These are phyloP conservation scores for Caiman crocodilus DNA, from an alignment of 2,797 vertebrate genomes.

Conservation along the genomic window DNA sequence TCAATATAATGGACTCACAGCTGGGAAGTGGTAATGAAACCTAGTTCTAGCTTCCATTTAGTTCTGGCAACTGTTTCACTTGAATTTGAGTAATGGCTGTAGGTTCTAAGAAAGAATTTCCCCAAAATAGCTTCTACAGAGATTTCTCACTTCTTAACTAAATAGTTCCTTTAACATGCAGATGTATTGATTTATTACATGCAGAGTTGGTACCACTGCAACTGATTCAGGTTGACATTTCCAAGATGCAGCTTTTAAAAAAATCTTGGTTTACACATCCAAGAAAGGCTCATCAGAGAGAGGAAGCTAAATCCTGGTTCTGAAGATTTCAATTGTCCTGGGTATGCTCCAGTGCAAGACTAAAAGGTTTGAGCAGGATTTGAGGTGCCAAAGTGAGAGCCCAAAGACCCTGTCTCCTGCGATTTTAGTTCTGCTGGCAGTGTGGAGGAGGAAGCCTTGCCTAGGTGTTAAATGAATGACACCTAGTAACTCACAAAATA, in stretches of 20 bases:
- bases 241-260: no score
- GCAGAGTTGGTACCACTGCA: constrained; percentile 51
- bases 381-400: not conserved
- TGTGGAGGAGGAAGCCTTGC: not conserved
- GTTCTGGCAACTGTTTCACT: not conserved
- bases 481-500: not conserved
- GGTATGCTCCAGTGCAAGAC: accelerated
- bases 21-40: not conserved
- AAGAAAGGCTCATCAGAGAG: not conserved
- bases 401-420: not conserved
- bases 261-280: no score
- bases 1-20: not conserved
- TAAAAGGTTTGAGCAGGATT: not conserved
- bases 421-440: not conserved
- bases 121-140: constrained; percentile 8
- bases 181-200: constrained; percentile 19
- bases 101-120: constrained; percentile 20
- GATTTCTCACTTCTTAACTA: not conserved
- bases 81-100: not conserved
- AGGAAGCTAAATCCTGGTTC: not conserved
- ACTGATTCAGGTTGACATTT: not conserved
- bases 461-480: not conserved
- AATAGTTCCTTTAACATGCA: not conserved
- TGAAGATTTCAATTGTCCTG: not conserved
- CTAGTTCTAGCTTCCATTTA: not conserved